Percentiles rank a stretch among this genome's conserved stretches.
Evolutionary conservation across 2,113 vertebrate species (phyloP).

Genomic region (Cairina moschata): DNA sequence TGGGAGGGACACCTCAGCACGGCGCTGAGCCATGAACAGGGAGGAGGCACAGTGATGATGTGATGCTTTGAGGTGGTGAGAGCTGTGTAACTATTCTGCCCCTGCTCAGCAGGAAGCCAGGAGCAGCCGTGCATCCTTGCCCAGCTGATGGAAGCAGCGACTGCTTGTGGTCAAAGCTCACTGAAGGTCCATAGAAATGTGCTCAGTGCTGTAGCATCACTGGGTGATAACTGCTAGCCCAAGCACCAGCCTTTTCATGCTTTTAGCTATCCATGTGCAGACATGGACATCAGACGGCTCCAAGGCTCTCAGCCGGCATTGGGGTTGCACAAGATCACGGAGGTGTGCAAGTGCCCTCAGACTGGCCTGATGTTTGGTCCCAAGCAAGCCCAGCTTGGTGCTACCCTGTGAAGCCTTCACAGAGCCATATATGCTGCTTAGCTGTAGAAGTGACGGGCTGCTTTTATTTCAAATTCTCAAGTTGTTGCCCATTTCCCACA

Average conservation of each 20-base stretch:
- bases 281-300: fast-evolving
- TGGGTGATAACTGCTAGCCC: neutral
- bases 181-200: neutral
- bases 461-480: neutral
- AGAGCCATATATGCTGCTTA: neutral
- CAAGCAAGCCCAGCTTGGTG: neutral
- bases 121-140: neutral
- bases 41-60: neutral
- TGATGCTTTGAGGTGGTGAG: neutral
- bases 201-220: neutral
- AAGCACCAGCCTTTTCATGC: neutral
- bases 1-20: neutral
- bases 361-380: too few relatives aligned
- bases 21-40: fast-evolving
- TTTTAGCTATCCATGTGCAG: neutral
- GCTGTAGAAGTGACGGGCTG: neutral
- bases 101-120: neutral
- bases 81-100: neutral
- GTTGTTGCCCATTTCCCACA: neutral
- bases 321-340: neutral
- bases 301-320: neutral
- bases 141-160: neutral
- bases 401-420: neutral
- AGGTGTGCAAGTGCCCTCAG: fast-evolving
- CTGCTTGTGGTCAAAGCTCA: neutral